phyloP scores from a whole-genome alignment of 2,797 vertebrate genomes.

The Amblyraja radiata region DNA sequence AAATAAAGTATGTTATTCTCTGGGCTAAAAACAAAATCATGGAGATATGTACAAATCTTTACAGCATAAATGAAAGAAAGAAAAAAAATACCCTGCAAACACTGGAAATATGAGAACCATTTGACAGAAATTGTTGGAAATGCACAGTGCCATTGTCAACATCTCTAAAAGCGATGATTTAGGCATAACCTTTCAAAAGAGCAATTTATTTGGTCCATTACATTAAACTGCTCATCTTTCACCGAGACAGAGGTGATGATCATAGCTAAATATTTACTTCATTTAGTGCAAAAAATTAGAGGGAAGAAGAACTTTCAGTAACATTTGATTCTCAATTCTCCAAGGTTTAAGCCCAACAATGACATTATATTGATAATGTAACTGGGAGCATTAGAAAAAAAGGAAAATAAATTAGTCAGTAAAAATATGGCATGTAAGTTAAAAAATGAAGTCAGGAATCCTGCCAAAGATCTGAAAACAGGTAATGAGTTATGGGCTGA shows the following conservation, averaged over 20 bases:
- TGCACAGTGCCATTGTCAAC: not conserved
- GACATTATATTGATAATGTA: not conserved
- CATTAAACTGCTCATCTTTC: not conserved
- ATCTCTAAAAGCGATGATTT: not conserved
- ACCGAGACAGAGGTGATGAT: not conserved
- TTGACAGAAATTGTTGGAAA: conserved; percentile 2
- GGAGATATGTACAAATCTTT: not conserved
- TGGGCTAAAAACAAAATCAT: not conserved
- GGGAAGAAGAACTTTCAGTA: not conserved
- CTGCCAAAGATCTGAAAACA: not conserved
- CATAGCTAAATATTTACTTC: not conserved
- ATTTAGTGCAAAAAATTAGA: not conserved
- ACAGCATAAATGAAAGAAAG: not conserved
- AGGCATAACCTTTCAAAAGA: not conserved
- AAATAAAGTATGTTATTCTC: not conserved
- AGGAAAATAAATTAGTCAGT: not conserved
- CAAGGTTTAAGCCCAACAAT: not conserved
- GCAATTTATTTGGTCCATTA: not conserved
- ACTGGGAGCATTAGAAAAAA: not conserved
- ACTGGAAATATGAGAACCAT: not conserved
- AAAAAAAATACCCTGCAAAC: not conserved
- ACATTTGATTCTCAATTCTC: not conserved
- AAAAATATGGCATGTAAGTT: not conserved
- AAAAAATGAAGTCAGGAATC: not conserved
- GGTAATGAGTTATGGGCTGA: not conserved